Evolutionary conservation across 2,888 invertebrate species (phyloP), one percentile per base, ranked within the genome.

Genomic region (Hartigia nigra): DNA sequence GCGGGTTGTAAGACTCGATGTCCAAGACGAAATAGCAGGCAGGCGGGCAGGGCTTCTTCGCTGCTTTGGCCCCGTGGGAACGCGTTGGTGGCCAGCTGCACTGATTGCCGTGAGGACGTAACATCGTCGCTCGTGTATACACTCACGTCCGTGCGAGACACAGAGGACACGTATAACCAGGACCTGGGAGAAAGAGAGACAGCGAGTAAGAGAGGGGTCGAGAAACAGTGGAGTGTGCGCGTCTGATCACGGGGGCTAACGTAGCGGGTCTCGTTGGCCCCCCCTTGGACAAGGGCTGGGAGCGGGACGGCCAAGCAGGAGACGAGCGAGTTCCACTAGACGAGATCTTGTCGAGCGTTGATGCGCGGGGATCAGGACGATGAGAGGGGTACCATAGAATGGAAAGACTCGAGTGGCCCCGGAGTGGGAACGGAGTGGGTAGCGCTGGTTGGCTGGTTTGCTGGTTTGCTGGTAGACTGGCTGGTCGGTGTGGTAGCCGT

Each of bases 1-100:
- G 75, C 36, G 36, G 32, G 75, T 75, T 36, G 32, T 72, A 31
- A 31, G 34, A 31, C 72, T 72, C 72, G 72, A 55, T 55, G 55
- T 55, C 55, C 55, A 55, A 55, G 55, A 55, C 55, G 55, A 55
- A 55, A 55, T 55, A 55, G 23, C 55, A 55, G 55, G 12, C 37
- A 37, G 37, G 12, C 37, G 37, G 74, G 31, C 75, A 31, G 75
- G 75, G 34, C 37, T 31, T 77, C 74, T 83, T 81, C 85, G 86
- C 87, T 84, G 86, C 85, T 88, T 87, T 87, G 89, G 89, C 89
- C 88, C 88, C 90, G 90, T 90, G 90, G 90, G 90, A 90, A 90
- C 89, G 90, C 90, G 90, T 90, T 90, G 90, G 90, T 89, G 90
- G 90, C 89, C 90, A 90, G 90, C 90, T 90, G 90, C 90, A 90